A percentile compares a stretch with the other conserved stretches of the same genome.
Conservation (phyloP, 2,113 vertebrate genomes). For the Gasterosteus nipponicus region DNA sequence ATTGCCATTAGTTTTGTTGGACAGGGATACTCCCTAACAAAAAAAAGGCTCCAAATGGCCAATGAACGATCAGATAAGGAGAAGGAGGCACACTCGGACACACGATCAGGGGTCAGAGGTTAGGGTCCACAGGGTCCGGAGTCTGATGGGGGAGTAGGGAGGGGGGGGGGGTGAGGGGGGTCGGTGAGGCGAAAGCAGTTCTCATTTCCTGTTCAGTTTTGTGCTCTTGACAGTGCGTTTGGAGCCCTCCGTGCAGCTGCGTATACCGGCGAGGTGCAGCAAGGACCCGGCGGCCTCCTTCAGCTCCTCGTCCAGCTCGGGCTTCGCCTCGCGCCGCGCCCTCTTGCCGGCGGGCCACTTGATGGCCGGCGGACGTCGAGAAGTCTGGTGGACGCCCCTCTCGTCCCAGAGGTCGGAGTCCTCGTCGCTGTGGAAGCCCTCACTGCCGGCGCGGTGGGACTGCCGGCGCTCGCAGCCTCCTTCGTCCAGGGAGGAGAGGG, state of each 20-base stretch:
- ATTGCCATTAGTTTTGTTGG: conserved; percentile 84
- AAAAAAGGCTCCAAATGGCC: conserved; percentile 80
- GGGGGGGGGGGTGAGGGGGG: background rate
- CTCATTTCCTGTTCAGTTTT: conserved; percentile 92
- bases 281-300: conserved; percentile 98
- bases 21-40: conserved; percentile 77
- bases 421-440: conserved; percentile 94
- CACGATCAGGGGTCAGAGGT: conserved; percentile 69
- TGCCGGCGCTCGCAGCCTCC: conserved; percentile 87
- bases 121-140: conserved; percentile 73
- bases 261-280: conserved; percentile 95
- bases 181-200: conserved; percentile 13
- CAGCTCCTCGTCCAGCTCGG: conserved; percentile 96
- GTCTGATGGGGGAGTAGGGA: conserved; percentile 46
- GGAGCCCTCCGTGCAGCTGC: conserved; percentile 89
- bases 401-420: conserved; percentile 90
- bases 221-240: conserved; percentile 91
- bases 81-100: conserved; percentile 78
- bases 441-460: conserved; percentile 86
- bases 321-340: conserved; percentile 82
- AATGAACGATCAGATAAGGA: conserved; percentile 78
- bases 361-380: conserved; percentile 73
- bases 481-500: conserved; percentile 89
- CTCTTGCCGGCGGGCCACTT: conserved; percentile 83
- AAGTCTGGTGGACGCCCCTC: conserved; percentile 73